Evolutionary conservation across 2,113 vertebrate species (phyloP).

Genomic region (Tenebrosternarchus preto): DNA sequence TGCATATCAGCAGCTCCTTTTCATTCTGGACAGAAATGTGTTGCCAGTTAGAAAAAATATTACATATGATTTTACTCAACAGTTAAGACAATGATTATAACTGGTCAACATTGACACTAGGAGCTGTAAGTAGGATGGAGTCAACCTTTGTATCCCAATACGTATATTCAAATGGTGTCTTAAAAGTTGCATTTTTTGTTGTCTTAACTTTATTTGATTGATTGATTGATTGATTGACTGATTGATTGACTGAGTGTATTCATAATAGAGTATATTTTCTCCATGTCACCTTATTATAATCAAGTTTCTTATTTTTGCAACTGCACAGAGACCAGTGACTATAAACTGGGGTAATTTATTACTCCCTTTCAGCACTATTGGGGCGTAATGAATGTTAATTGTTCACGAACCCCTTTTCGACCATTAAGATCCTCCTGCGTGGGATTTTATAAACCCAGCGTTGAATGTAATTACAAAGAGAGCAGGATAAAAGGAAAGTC

Average conservation of each 20-base stretch:
- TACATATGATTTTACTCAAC: no score
- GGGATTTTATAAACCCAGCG: constrained; percentile 22
- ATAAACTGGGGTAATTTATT: constrained; percentile 4
- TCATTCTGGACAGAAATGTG: no score
- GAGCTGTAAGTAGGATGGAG: neutral
- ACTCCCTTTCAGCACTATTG: constrained; percentile 1
- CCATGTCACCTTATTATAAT: neutral
- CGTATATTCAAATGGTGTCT: neutral
- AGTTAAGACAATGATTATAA: no score
- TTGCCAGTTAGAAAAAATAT: no score
- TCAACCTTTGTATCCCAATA: neutral
- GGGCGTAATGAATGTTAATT: constrained; percentile 27
- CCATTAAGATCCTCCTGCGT: constrained; percentile 46
- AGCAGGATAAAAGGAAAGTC: constrained; percentile 27
- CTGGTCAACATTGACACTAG: no score
- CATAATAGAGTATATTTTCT: constrained; percentile 1
- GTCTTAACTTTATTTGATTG: no score
- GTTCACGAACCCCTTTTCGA: constrained; percentile 11
- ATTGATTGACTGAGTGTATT: constrained; percentile 6
- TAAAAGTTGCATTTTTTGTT: neutral
- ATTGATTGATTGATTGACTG: neutral
- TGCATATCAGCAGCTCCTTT: no score
- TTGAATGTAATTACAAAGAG: constrained; percentile 29
- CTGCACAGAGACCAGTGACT: neutral
- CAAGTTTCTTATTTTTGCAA: neutral